Percentiles rank a stretch among this genome's conserved stretches.
Conservation (phyloP, 2,888 invertebrate genomes). For the Cremastinae sp. region DNA sequence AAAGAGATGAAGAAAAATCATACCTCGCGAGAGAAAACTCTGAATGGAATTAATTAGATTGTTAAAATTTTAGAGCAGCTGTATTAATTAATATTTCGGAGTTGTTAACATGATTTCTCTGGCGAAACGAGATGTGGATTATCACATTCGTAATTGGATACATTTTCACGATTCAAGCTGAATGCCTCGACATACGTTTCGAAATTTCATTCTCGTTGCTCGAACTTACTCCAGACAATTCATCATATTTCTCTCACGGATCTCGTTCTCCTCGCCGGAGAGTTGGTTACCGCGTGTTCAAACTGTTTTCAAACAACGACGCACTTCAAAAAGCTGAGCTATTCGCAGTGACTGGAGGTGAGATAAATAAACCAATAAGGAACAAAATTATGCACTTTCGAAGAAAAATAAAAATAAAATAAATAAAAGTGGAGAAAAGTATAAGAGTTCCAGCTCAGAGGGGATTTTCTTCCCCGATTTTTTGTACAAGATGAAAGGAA, state of each 20-base stretch:
- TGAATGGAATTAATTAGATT: slow-evolving; percentile 69
- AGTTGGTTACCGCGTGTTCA: too few species aligned
- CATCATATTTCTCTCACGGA: not conserved
- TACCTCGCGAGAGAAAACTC: slow-evolving; percentile 52
- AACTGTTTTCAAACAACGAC: too few species aligned
- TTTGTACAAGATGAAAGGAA: too few species aligned
- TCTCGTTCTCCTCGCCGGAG: not conserved
- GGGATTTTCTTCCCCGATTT: too few species aligned
- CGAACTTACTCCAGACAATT: slow-evolving; percentile 18
- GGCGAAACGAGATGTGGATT: slow-evolving; percentile 57
- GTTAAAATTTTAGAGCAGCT: slow-evolving; percentile 69
- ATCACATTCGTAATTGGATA: slow-evolving; percentile 68
- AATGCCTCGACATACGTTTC: slow-evolving; percentile 13
- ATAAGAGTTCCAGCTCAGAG: too few species aligned
- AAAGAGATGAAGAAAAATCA: too few species aligned
- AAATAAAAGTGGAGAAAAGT: too few species aligned
- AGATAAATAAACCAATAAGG: too few species aligned
- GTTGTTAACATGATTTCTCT: slow-evolving; percentile 66
- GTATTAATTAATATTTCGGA: slow-evolving; percentile 74
- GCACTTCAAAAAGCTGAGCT: too few species aligned
- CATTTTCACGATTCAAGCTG: slow-evolving; percentile 54
- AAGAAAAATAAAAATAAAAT: too few species aligned
- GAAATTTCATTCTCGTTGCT: slow-evolving; percentile 29
- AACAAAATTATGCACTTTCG: too few species aligned
- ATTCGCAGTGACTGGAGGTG: too few species aligned